Evolutionary conservation across 2,113 vertebrate genomes (phyloP), one percentile per base, ranked within the genome.

Genomic region (Ageneiosus marmoratus): DNA sequence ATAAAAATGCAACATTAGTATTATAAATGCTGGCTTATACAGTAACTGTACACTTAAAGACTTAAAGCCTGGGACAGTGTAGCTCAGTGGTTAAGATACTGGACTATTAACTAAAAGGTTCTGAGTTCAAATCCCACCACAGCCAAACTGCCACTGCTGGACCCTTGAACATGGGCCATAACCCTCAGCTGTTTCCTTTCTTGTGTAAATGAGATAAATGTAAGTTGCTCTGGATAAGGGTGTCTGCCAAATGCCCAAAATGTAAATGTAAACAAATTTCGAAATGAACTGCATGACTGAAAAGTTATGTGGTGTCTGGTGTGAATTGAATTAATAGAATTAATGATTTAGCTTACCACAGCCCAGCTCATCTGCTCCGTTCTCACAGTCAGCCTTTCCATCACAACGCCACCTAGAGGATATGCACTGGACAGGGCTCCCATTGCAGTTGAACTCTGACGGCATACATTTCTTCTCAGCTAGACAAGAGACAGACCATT

Each of bases 371-470:
- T 98, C 97, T 0, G 93, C 92, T 0, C 93, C 93, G 0, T 96
- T 96, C 65, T 88, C 84, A 3, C 97, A 98, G 87, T 98, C 94
- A 0, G 4, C 8, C 53, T 91, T 91, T 4, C 91, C 92, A 0
- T 98, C 95, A n/a, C 97, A 98, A 41, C 87, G 92, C 96, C 96
- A 97, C 50, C 44, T 20, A 1, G 1, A 8, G 0, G 95, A 11
- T 15, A 97, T 88, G 29, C 97, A 98, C 84, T 94, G 92, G 80
- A 80, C 92, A 63, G 88, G 11, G 0, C 87, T 92, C 0, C 87
- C 90, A 0, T 96, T 91, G 3, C 97, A 98, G 89, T 85, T 93
- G 86, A 94, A 96, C 81, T 97, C 89, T 0, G 46, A 56, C 0
- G 77, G 1, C 9, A 0, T 84, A 79, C 97, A 98, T 7, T 87